These are phyloP conservation scores for Zeus faber DNA, from an alignment of 2,113 vertebrate genomes.

Conservation along the genomic window DNA sequence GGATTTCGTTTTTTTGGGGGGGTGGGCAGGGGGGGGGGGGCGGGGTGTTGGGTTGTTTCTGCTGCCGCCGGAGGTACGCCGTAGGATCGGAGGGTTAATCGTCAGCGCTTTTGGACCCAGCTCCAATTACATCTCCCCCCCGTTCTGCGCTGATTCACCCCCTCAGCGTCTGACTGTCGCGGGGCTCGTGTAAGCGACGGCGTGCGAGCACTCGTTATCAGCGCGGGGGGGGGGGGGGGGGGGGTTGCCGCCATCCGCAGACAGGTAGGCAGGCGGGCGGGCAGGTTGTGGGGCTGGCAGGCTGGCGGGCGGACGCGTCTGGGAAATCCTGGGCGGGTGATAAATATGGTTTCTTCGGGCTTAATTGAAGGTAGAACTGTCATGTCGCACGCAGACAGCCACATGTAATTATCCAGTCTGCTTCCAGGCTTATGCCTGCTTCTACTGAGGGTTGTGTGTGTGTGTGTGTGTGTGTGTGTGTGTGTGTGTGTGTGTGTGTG, in stretches of 20 bases:
- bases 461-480: slow-evolving; percentile 2
- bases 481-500: not conserved
- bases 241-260: not conserved
- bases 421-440: slow-evolving; percentile 64
- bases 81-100: no score
- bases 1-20: no score
- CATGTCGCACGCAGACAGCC: slow-evolving; percentile 65
- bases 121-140: no score
- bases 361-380: slow-evolving; percentile 74
- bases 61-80: no score
- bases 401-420: slow-evolving; percentile 75
- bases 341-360: slow-evolving; percentile 57
- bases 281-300: slow-evolving; percentile 23
- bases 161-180: no score
- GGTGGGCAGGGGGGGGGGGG: slow-evolving; percentile 6
- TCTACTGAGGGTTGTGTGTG: not conserved
- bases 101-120: no score
- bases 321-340: slow-evolving; percentile 40
- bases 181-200: not conserved
- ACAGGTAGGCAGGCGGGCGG: slow-evolving; percentile 17
- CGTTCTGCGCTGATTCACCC: no score
- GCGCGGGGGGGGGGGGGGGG: no score
- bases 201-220: not conserved
- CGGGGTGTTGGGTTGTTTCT: not conserved
- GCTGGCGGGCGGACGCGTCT: slow-evolving; percentile 10